Evolutionary conservation across 2,888 invertebrate genomes (phyloP).

Genomic region (Anticlea derivata): DNA sequence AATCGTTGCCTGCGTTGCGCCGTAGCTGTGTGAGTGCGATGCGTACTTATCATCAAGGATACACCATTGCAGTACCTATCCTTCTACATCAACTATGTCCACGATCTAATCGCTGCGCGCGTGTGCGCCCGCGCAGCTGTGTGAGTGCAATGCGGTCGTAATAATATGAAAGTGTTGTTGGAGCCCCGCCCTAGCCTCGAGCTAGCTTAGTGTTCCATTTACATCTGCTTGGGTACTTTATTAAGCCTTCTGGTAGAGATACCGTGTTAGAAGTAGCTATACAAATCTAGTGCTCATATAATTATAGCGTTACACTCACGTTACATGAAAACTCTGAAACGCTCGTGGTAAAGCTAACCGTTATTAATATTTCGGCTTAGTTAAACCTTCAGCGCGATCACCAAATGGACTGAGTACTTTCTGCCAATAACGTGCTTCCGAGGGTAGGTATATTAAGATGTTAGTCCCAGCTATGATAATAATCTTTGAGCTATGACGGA

Average conservation of each 20-base stretch:
- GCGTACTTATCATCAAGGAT: neutral
- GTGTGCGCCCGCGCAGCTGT: conserved; percentile 49
- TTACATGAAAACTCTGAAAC: too few species aligned
- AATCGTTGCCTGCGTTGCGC: too few species aligned
- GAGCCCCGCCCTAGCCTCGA: conserved; percentile 82
- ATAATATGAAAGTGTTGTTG: conserved; percentile 83
- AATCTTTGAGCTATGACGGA: too few species aligned
- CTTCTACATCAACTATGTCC: conserved; percentile 7
- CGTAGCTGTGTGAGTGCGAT: too few species aligned
- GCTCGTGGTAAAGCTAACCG: too few species aligned
- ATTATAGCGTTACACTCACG: neutral
- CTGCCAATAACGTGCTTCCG: too few species aligned
- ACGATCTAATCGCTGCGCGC: conserved; percentile 47
- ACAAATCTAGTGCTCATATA: conserved; percentile 4
- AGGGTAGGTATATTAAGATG: neutral
- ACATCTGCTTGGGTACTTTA: conserved; percentile 81
- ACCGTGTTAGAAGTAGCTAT: conserved; percentile 24
- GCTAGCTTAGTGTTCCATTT: conserved; percentile 76
- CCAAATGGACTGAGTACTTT: too few species aligned
- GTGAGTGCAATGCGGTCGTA: conserved; percentile 71
- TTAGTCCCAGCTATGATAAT: too few species aligned
- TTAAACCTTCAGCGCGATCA: too few species aligned
- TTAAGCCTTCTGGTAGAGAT: conserved; percentile 72
- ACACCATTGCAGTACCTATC: neutral
- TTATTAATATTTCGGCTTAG: too few species aligned